Evolutionary conservation across 2,113 vertebrate genomes (phyloP), one percentile per base, ranked within the genome.

Genomic region (Archocentrus centrarchus): DNA sequence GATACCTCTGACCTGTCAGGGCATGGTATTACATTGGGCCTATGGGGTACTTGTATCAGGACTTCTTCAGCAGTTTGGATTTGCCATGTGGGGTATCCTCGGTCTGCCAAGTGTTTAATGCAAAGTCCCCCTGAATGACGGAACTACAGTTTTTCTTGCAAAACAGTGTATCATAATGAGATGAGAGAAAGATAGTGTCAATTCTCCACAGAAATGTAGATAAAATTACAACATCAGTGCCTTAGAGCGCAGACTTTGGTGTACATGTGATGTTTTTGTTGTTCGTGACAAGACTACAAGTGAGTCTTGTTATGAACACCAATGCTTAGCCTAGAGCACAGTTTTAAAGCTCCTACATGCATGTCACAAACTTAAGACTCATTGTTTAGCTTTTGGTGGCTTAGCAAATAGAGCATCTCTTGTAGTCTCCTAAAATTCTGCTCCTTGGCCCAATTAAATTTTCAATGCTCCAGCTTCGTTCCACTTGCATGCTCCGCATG

Each of bases 371-470:
- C 63, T 60, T 5, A 4, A 78, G 37, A 70, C 70, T 73, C 9
- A 15, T 13, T 44, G 10, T 79, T 84, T 75, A 75, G n/a, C 47
- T 80, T 68, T 70, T 1, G 3, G 37, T 41, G 57, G 59, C 80
- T 44, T 68, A 79, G 77, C 41, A 6, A 76, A 86, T 78, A 85
- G 55, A 84, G 88, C 79, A 32, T 87, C 78, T 53, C 76, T 70
- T 90, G 17, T 32, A 44, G 75, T 88, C 41, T 27, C 58, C 81
- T 59, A 35, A 86, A 86, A 59, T 57, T 79, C 76, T 68, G 50
- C 80, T 77, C 77, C 80, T 79, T 27, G 84, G 50, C 78, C 80
- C 87, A 82, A 80, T 92, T 93, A 86, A 87, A 90, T 79, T 85
- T 73, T 78, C 79, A 75, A 68, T 73, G 81, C 86, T 83, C 83